Evolutionary conservation across 1,140 invertebrate genomes (phyloP), one percentile per base, ranked within the genome.

Genomic region (Reticulitermes speratus): DNA sequence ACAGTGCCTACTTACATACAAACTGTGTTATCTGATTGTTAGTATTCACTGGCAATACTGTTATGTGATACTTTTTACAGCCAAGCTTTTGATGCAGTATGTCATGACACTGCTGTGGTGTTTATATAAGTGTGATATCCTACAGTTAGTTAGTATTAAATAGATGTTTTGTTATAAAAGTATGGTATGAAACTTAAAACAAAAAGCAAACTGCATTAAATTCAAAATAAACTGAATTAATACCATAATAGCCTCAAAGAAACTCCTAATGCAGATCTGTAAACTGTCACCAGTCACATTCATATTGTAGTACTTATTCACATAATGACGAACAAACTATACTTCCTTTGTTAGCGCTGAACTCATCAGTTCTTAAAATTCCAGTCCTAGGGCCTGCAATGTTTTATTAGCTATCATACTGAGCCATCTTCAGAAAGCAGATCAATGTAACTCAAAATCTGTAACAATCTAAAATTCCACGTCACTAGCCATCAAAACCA

Each of bases 181-280:
- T 65, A 25, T 30, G 65, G n/a, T 75, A 75, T 30, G 8, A 75
- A 30, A 30, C 65, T n/a, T 75, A 75, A 65, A 75, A 30, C 65
- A 75, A n/a, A 75, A 8, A 75, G 25, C n/a, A 75, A 75, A n/a
- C 11, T 75, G 65, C n/a, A 75, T 75, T 75, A 30, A 75, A 30
- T 75, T 9, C 65, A 75, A 25, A 30, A 25, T 75, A 2, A 75
- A 30, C 12, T 25, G 14, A 75, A 75, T 75, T 30, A 75, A 25
- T 75, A 75, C n/a, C 65, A 75, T 30, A 75, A 75, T 75, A 75
- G 65, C 65, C 65, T 75, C 65, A 75, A 75, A 75, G 21, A 75
- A 75, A 30, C n/a, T 9, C 8, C 25, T 30, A n/a, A 65, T 65
- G 19, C 14, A 65, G n/a, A 75, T 75, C n/a, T 75, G 65, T 75